Evolutionary conservation across 2,113 vertebrate genomes (phyloP), one percentile per base, ranked within the genome.

Genomic region (Misgurnus anguillicaudatus): DNA sequence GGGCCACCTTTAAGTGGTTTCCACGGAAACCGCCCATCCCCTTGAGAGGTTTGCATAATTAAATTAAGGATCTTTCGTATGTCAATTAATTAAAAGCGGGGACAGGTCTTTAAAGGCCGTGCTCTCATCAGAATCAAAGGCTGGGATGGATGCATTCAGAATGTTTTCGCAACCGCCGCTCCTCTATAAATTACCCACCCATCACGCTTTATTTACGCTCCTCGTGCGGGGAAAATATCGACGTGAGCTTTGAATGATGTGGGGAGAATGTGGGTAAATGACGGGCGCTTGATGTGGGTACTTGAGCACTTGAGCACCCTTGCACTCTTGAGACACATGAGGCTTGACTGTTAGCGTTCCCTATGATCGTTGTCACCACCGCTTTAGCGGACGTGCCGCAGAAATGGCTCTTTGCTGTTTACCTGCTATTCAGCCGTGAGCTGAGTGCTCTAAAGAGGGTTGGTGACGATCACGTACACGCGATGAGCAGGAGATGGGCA

Each of bases 31-130:
- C 87, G 86, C 88, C 89, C 89, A 89, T 92, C 89, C 91, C 92
- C 79, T 70, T 80, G 90, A 92, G 92, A 92, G 89, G 90, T 90
- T 87, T 91, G 86, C 85, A 91, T 93, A 92, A 94, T 94, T 94
- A 89, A 94, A 94, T 93, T 93, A 93, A 87, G 88, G 87, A 82
- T 91, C 90, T 90, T 93, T 93, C 92, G 90, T 93, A 85, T 88
- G 92, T 92, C 93, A 93, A 93, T 93, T 94, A 93, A 93, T 94
- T 94, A 93, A 92, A 88, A 76, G 89, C 89, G 83, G 77, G 83
- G 86, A 87, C 87, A 84, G 85, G 81, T 84, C 85, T 85, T 87
- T 81, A 87, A 51, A 83, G 84, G 76, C 73, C 71, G 66, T 68
- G 78, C 81, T 75, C 75, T 77, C 76, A 70, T 58, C 78, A 71